Conservation (phyloP, 2,113 vertebrate species). For the Labeo catla region DNA sequence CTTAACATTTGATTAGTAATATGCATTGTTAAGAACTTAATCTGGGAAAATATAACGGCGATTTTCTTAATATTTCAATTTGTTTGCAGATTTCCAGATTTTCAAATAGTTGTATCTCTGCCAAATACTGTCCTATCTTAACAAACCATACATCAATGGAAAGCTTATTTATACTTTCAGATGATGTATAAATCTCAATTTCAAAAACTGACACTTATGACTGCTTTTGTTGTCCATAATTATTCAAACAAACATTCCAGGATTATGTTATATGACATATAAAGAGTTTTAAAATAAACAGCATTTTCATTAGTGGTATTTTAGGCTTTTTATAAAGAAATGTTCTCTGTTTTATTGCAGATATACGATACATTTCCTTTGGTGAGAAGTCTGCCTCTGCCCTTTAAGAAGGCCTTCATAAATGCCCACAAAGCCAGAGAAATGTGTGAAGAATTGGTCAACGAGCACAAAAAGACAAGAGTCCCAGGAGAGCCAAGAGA, state of each 20-base stretch:
- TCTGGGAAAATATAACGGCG: too few relatives aligned
- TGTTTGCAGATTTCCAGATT: too few relatives aligned
- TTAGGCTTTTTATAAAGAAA: too few relatives aligned
- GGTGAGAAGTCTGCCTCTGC: conserved; percentile 54
- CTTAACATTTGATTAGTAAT: too few relatives aligned
- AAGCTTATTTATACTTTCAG: too few relatives aligned
- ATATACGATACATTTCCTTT: conserved; percentile 55
- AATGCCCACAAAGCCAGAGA: conserved; percentile 30
- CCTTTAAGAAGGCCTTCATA: conserved; percentile 56
- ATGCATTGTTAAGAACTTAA: too few relatives aligned
- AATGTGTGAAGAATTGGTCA: conserved; percentile 41
- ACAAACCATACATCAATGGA: too few relatives aligned
- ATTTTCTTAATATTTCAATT: too few relatives aligned
- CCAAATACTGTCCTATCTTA: too few relatives aligned
- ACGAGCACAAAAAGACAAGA: conserved; percentile 53
- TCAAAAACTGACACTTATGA: too few relatives aligned
- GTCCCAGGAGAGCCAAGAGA: conserved; percentile 58
- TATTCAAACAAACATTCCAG: neutral
- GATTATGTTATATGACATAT: neutral
- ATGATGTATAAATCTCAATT: too few relatives aligned
- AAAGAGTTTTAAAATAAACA: neutral
- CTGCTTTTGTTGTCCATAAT: neutral
- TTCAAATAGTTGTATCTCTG: too few relatives aligned
- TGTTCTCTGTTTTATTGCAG: conserved; percentile 16
- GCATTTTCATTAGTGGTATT: neutral